These are phyloP conservation scores for Cassiopea xamachana DNA, from an alignment of 30 jellyfish, hydroid and myxozoan species.

Conservation along the genomic window DNA sequence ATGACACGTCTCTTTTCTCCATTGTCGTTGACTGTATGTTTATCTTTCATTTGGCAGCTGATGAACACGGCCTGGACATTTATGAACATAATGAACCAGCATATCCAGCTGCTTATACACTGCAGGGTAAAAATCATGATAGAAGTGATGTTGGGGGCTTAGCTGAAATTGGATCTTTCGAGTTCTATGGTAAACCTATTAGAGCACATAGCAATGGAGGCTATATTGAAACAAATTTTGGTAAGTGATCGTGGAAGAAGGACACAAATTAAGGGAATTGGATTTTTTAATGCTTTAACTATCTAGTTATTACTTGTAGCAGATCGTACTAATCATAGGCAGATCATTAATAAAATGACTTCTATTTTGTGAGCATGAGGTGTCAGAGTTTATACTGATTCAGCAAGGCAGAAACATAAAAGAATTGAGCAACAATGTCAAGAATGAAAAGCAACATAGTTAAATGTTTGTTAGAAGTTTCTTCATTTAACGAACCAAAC, in stretches of 20 bases:
- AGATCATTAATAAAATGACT: not conserved
- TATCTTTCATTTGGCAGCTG: constrained; percentile 38
- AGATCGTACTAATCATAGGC: not conserved
- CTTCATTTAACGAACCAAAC: no score
- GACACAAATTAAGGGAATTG: not conserved
- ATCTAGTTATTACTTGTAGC: not conserved
- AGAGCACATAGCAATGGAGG: constrained; percentile 38
- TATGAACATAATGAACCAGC: constrained; percentile 95
- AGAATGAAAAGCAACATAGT: no score
- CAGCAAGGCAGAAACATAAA: not conserved
- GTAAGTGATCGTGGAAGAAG: not conserved
- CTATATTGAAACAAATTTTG: constrained; percentile 31
- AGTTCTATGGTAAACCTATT: constrained; percentile 13
- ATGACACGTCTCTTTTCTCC: not conserved
- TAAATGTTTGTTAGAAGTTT: no score
- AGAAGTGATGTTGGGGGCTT: constrained; percentile 1
- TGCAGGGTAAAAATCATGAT: constrained; percentile 16
- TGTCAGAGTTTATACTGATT: not conserved
- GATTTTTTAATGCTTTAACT: not conserved
- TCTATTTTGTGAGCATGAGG: no score
- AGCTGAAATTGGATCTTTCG: constrained; percentile 2
- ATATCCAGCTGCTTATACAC: constrained; percentile 82
- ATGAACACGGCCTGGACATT: constrained; percentile 79
- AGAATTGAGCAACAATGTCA: not conserved
- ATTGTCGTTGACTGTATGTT: not conserved